These are phyloP conservation scores for Phymatocera aterrima DNA, from an alignment of 2,888 invertebrate species.

Conservation along the genomic window DNA sequence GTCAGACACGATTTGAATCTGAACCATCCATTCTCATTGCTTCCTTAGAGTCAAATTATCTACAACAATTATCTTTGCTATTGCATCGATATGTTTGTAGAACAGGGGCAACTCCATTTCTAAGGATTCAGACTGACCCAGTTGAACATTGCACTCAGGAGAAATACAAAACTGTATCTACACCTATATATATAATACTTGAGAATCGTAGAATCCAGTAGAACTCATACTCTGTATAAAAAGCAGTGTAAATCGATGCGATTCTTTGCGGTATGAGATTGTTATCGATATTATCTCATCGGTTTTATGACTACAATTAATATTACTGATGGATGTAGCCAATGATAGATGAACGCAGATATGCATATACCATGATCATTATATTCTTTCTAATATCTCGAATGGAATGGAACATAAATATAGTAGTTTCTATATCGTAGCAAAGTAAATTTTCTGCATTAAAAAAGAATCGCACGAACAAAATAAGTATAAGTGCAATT, in stretches of 20 bases:
- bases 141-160: conserved; percentile 43
- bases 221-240: neutral
- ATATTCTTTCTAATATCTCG: neutral
- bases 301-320: conserved; percentile 1
- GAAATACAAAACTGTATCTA: conserved; percentile 47
- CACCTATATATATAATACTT: neutral
- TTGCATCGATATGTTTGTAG: conserved; percentile 20
- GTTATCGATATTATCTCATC: neutral
- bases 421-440: neutral
- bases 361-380: neutral
- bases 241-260: neutral
- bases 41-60: neutral
- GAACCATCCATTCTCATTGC: neutral
- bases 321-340: neutral
- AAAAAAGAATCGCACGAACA: no score
- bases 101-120: conserved; percentile 18
- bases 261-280: conserved; percentile 2
- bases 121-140: conserved; percentile 46
- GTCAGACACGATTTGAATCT: neutral
- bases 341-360: neutral
- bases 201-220: neutral
- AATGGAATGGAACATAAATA: neutral
- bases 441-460: neutral
- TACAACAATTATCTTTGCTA: neutral
- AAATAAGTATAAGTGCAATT: neutral